Percentiles rank a stretch among this genome's conserved stretches.
These are phyloP conservation scores for Polydrusus cervinus DNA, from an alignment of 2,888 invertebrate genomes.

Conservation along the genomic window DNA sequence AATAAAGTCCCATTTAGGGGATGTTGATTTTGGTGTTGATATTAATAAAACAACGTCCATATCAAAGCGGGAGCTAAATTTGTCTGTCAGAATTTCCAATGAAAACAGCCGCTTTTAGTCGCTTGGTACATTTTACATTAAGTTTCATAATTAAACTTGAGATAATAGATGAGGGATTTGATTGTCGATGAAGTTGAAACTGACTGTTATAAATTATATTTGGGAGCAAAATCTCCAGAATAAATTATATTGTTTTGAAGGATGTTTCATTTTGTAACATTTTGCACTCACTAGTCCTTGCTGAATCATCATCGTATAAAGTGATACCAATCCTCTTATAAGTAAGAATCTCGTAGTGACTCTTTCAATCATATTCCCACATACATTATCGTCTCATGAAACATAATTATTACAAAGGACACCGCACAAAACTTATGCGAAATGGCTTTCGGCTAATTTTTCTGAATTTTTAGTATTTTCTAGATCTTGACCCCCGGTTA, in stretches of 20 bases:
- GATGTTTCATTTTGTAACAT: not conserved
- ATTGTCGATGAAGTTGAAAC: constrained; percentile 22
- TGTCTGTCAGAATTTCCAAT: constrained; percentile 14
- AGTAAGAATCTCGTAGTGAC: too few species aligned
- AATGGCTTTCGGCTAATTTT: too few species aligned
- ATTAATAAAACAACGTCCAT: constrained; percentile 1
- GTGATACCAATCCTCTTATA: too few species aligned
- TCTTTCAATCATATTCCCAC: too few species aligned
- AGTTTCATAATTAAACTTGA: constrained; percentile 24
- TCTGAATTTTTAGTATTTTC: too few species aligned
- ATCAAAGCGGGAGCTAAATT: constrained; percentile 3
- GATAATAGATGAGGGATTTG: constrained; percentile 19
- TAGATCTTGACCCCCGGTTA: too few species aligned
- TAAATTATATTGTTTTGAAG: constrained; percentile 1
- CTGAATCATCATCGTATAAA: too few species aligned
- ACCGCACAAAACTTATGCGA: too few species aligned
- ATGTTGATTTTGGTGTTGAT: not conserved
- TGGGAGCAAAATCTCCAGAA: not conserved
- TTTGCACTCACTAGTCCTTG: not conserved
- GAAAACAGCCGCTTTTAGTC: constrained; percentile 7
- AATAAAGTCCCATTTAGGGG: not conserved
- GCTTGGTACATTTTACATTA: constrained; percentile 24
- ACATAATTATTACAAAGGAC: too few species aligned
- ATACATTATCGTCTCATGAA: too few species aligned
- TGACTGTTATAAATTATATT: constrained; percentile 20